These are phyloP conservation scores for Emydura subglobosa DNA, from an alignment of 2,113 vertebrate species.

Conservation along the genomic window DNA sequence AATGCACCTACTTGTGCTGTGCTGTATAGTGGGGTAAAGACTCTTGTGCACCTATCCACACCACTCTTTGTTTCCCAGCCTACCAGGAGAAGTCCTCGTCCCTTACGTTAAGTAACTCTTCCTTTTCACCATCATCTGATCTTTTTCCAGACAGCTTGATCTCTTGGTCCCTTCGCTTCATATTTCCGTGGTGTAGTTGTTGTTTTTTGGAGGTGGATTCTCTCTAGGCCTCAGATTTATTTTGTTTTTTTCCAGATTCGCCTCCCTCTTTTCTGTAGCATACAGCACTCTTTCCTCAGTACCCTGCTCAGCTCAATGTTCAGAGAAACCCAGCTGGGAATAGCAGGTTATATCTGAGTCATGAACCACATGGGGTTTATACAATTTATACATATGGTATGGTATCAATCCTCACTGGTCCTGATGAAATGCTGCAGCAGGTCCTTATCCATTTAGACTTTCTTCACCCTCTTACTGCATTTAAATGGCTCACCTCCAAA, in stretches of 20 bases:
- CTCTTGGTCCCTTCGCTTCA: neutral
- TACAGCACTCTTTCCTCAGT: neutral
- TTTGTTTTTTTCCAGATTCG: neutral
- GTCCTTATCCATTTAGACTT: neutral
- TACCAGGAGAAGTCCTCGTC: neutral
- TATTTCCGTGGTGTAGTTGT: neutral
- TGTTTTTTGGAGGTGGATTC: neutral
- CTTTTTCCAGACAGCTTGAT: neutral
- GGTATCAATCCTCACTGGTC: neutral
- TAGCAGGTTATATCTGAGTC: neutral
- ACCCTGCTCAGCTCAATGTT: neutral
- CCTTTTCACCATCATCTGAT: fast-evolving
- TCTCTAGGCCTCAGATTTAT: neutral
- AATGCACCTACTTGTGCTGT: fast-evolving
- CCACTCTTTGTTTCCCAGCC: neutral
- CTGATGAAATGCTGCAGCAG: neutral
- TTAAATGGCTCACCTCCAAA: neutral
- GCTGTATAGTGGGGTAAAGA: neutral
- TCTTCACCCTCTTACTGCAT: neutral
- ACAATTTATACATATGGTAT: neutral
- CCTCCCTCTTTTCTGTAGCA: neutral
- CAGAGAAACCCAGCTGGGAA: neutral
- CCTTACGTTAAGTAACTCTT: neutral
- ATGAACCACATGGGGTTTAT: fast-evolving
- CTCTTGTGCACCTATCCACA: fast-evolving